These are phyloP conservation scores for Moxostoma hubbsi DNA, from an alignment of 2,797 vertebrate genomes.

Conservation along the genomic window DNA sequence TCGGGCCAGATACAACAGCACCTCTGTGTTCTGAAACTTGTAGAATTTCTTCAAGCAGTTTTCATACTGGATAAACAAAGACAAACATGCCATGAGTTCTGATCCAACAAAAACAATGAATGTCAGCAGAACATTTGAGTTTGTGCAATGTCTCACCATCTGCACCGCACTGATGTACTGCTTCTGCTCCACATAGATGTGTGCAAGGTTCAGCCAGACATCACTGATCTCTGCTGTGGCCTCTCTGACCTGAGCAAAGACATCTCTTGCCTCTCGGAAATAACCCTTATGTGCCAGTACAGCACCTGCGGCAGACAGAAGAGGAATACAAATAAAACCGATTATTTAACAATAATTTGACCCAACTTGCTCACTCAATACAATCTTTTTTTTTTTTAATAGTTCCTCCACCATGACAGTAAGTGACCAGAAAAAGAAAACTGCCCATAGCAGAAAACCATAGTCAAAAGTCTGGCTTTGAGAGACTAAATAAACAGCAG, in stretches of 20 bases:
- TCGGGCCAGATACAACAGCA: constrained; percentile 94
- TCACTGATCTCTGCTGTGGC: constrained; percentile 99
- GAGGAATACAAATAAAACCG: not conserved
- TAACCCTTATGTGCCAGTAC: constrained; percentile 98
- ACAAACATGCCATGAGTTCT: not conserved
- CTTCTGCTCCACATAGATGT: constrained; percentile 98
- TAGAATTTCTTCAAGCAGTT: constrained; percentile 99
- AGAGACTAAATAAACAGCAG: not conserved
- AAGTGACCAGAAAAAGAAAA: too few species aligned
- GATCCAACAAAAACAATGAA: not conserved
- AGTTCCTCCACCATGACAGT: too few species aligned
- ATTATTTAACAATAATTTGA: too few species aligned
- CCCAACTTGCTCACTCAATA: too few species aligned
- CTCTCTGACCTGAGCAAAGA: constrained; percentile 98
- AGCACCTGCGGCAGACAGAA: constrained; percentile 79
- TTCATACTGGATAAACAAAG: constrained; percentile 84
- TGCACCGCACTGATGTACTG: constrained; percentile 99
- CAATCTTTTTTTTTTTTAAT: too few species aligned
- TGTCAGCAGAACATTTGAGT: not conserved
- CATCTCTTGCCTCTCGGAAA: constrained; percentile 95
- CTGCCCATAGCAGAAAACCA: too few species aligned
- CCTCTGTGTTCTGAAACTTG: constrained; percentile 98
- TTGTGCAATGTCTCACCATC: constrained; percentile 82
- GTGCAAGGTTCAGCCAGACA: constrained; percentile 97
- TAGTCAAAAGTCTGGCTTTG: not conserved